phyloP scores from a whole-genome alignment of 2,797 vertebrate genomes.

The Phataginus tetradactyla region DNA sequence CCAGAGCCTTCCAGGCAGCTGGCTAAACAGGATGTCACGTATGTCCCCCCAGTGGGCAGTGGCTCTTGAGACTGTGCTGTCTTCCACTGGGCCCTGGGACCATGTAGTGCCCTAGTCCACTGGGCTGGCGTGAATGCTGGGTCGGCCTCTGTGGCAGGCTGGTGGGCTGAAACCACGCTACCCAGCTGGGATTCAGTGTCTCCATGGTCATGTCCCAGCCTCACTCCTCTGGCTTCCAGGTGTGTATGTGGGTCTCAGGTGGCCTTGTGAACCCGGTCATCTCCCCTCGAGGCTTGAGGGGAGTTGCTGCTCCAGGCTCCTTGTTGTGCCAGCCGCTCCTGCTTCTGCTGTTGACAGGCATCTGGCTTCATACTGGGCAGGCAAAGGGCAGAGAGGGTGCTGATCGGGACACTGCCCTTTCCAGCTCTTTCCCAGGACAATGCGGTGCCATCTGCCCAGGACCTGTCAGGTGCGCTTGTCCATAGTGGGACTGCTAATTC shows the following conservation, averaged over 20 bases:
- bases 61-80: neutral
- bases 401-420: neutral
- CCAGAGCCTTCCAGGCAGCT: neutral
- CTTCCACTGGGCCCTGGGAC: neutral
- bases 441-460: neutral
- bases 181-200: neutral
- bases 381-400: neutral
- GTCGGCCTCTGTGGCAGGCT: neutral
- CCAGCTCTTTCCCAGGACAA: neutral
- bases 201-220: neutral
- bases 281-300: neutral
- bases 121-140: too few relatives aligned
- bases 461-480: neutral
- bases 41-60: neutral
- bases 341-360: neutral
- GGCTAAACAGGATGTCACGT: rapidly evolving
- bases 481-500: neutral
- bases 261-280: neutral
- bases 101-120: neutral
- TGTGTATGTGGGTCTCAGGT: rapidly evolving
- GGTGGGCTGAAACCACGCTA: neutral
- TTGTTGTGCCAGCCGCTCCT: neutral
- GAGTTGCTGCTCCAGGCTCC: neutral
- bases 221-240: neutral
- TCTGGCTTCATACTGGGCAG: neutral